Conservation (phyloP, 2,888 invertebrate genomes). For the Drosophila lutescens region DNA sequence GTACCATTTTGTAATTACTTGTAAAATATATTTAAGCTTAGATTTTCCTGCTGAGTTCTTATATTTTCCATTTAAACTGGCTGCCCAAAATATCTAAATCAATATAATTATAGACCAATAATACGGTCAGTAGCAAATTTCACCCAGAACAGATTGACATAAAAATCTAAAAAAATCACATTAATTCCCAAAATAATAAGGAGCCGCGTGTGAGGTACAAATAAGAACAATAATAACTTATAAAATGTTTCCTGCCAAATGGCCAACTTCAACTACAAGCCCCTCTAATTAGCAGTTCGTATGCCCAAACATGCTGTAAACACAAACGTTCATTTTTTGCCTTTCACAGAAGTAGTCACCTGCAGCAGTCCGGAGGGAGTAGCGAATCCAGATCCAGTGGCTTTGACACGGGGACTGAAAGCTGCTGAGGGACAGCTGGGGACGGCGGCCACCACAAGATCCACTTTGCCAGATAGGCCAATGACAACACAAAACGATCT, state of each 20-base stretch:
- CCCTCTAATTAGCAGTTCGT: constrained; percentile 16
- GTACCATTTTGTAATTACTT: no score
- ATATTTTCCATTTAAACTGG: no score
- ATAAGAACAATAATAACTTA: no score
- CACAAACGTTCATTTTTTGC: constrained; percentile 25
- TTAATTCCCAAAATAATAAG: no score
- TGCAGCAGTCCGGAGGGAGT: constrained; percentile 49
- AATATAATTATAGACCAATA: no score
- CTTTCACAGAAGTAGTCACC: constrained; percentile 67
- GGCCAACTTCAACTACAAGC: background rate
- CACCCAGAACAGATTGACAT: no score
- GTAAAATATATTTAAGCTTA: no score
- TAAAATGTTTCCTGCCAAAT: background rate
- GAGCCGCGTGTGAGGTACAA: no score
- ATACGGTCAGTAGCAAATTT: no score
- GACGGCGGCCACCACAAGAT: constrained; percentile 63
- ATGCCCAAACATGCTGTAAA: constrained; percentile 22
- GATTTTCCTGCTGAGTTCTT: no score
- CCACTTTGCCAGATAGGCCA: constrained; percentile 74
- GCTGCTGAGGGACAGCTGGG: constrained; percentile 43
- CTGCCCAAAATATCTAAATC: no score
- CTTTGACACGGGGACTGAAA: constrained; percentile 12
- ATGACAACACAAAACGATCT: constrained; percentile 77
- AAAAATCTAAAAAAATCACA: no score
- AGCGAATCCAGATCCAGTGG: constrained; percentile 8